Percentiles rank a stretch among this genome's conserved stretches.
Conservation (phyloP, 2,797 vertebrate species). For the Sorex maritimensis region DNA sequence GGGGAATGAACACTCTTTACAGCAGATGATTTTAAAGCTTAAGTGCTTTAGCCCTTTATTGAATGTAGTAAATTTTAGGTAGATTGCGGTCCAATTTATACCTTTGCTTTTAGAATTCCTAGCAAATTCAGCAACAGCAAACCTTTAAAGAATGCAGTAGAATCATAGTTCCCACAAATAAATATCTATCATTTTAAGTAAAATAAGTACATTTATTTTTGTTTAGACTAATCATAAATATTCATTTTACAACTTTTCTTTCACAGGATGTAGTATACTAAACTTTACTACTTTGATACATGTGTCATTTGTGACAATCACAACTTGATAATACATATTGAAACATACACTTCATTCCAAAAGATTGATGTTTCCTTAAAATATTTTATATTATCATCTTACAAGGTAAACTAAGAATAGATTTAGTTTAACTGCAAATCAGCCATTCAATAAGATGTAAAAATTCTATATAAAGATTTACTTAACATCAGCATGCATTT, state of each 20-base stretch:
- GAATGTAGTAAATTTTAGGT: slow-evolving; percentile 90
- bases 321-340: slow-evolving; percentile 88
- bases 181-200: slow-evolving; percentile 80
- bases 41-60: slow-evolving; percentile 88
- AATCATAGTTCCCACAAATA: slow-evolving; percentile 85
- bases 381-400: slow-evolving; percentile 84
- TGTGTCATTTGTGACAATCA: slow-evolving; percentile 85
- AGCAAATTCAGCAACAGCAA: slow-evolving; percentile 89
- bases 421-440: slow-evolving; percentile 87
- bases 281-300: slow-evolving; percentile 88
- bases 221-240: slow-evolving; percentile 87
- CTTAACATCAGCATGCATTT: slow-evolving; percentile 20
- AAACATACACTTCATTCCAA: slow-evolving; percentile 75
- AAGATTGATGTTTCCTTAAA: slow-evolving; percentile 89
- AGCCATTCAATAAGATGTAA: slow-evolving; percentile 85
- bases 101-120: slow-evolving; percentile 77
- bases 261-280: slow-evolving; percentile 83
- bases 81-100: slow-evolving; percentile 87
- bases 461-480: slow-evolving; percentile 73
- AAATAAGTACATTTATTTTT: slow-evolving; percentile 80
- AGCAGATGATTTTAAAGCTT: slow-evolving; percentile 89
- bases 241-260: slow-evolving; percentile 85
- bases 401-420: slow-evolving; percentile 84
- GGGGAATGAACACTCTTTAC: slow-evolving; percentile 88
- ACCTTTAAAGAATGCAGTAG: slow-evolving; percentile 89